Evolutionary conservation across 2,797 vertebrate species (phyloP), one percentile per base, ranked within the genome.

Genomic region (Pampus argenteus): DNA sequence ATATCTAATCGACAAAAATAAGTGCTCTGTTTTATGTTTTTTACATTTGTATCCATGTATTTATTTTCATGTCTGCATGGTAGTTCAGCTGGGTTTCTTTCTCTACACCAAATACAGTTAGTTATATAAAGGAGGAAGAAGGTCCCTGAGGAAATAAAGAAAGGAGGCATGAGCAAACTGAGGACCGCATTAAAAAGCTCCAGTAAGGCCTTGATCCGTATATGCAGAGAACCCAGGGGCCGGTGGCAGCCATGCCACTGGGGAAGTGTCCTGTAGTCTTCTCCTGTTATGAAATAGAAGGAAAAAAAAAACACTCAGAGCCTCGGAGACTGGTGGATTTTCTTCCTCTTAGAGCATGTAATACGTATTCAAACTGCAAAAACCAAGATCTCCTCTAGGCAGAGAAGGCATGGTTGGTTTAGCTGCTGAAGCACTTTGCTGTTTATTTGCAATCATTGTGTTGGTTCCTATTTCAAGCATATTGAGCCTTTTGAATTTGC

Each of bases 221-320:
- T 44, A 17, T 7, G 15, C 40, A 44, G 42, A 10, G 50, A 44
- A 68, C 86, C 61, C 75, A 34, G 22, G 63, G 62, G 75, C 31
- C 23, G 0, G 55, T 64, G 60, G 72, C 71, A 36, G 77, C 66
- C 22, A 31, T 0, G 9, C 50, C 79, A 31, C 73, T 14, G 29
- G 81, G 72, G 70, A 79, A 23, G 50, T 26, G 72, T 74, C 70
- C 82, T 68, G 67, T 66, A 20, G 74, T 67, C 65, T 28, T 78
- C 70, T 68, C 49, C 2, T 13, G 49, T 73, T 81, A 74, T 71
- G 73, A 74, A 81, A 66, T 34, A 62, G 22, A 78, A 64, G 59
- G 42, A 14, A 66, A 65, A 28, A 65, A 28, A 66, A 65, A 84
- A 66, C 78, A 68, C 74, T 81, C 74, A 44, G 40, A 49, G 52